Base-by-base conservation (phyloP, 2,113 vertebrate species). In the Erythrolamprus reginae region DNA sequence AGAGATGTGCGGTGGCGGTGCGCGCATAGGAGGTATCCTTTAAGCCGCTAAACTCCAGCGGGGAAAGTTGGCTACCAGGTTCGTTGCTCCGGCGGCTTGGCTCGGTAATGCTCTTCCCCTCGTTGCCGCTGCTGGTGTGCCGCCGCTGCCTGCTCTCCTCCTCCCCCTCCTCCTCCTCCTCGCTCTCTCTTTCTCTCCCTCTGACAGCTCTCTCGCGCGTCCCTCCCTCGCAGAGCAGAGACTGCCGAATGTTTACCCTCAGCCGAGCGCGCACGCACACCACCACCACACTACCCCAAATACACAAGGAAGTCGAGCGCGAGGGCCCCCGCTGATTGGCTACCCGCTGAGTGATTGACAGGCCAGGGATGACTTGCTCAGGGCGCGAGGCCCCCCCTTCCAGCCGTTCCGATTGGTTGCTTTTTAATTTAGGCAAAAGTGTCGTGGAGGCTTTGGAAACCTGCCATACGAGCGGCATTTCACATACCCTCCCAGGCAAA, bases 341-440 rank as follows among this genome's bases (percentile, higher is more conserved):
- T 97, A 96, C 97, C 96, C 95, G 95, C 91, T 95, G 96, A 50
- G 95, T 97, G 98, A 98, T 97, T 98, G 98, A 96, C 98, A 98
- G 96, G 61, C 93, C 95, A 91, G 90, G 94, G 95, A 96, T 96
- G 97, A 96, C 95, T 96, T 94, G 97, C 97, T 97, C 95, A 88
- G 94, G 97, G 96, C 97, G 95, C 96, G 89, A 94, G 95, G 96
- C 96, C 97, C 98, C 98, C 96, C 98, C 98, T 98, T 98, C 98
- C 98, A 98, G 98, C 97, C 95, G 97, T 98, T 98, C 96, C 98
- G 95, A 98, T 99, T 98, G 98, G 98, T 95, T 98, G 98, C 93
- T 98, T 98, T 98, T 98, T 98, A 98, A 99, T 98, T 99, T 97
- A 97, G 97, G 97, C 97, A 95, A 96, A n/a, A 94, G 95, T 94